Evolutionary conservation across 1,140 invertebrate species (phyloP), one percentile per base, ranked within the genome.

Genomic region (Drosophila aff.): DNA sequence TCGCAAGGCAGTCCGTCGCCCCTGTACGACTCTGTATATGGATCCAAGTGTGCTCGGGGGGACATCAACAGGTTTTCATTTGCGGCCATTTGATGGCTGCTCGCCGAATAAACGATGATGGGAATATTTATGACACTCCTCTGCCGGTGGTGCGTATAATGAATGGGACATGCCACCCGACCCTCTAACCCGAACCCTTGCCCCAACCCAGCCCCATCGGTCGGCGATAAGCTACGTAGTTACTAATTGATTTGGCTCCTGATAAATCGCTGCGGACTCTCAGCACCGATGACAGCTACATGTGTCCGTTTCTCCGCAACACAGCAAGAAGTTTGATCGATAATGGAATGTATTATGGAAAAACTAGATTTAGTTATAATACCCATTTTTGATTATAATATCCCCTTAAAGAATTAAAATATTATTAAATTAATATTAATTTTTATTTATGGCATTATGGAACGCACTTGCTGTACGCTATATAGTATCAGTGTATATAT

Each of bases 91-190:
- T 90, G 84, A 84, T 89, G 82, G 81, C 73, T 65, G 80, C 66
- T 74, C 66, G 74, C 66, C 83, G 74, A 80, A 81, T 84, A 89
- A 90, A 90, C 85, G 81, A 82, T 91, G 81, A 91, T 91, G 89
- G 87, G 89, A 91, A 91, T 91, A 91, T 91, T 87, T 91, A 91
- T 91, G 87, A 91, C 87, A 89, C 63, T 83, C 73, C 83, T 78
- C 76, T 79, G 68, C 87, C 79, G 72, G 78, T 87, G 71, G 75
- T 87, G 71, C 76, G 79, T 84, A 91, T 91, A 91, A 91, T 91
- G 87, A 91, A 91, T 91, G 81, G 89, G 69, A 76, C 75, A 79
- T 73, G 81, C 61, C 38, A 38, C 64, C 72, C 60, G 10, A 33
- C 64, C 31, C 50, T 38, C 40, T 18, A n/a, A 28, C 21, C 49